Evolutionary conservation across 2,797 vertebrate species (phyloP).

Genomic region (Chiloscyllium punctatum): DNA sequence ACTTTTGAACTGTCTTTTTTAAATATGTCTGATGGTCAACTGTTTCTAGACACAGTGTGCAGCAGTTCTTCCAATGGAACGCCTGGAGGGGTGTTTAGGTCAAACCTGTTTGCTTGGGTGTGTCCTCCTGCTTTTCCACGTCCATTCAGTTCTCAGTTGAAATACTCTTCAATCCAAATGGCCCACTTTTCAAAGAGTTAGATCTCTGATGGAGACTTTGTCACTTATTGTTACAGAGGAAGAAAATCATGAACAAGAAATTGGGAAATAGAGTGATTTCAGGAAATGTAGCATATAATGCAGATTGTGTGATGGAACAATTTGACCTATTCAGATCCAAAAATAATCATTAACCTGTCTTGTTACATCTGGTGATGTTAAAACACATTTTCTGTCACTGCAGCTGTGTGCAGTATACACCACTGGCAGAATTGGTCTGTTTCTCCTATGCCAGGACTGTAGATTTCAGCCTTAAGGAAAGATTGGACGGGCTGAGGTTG

Average conservation of each 20-base stretch:
- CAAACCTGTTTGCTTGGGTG: background rate
- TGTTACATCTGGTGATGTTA: background rate
- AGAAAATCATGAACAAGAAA: background rate
- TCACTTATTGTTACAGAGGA: background rate
- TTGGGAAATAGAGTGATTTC: background rate
- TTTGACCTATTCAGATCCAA: background rate
- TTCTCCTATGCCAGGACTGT: background rate
- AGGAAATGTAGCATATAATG: background rate
- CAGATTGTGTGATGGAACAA: background rate
- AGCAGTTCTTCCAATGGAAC: background rate
- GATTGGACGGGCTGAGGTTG: background rate
- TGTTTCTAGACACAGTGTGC: background rate
- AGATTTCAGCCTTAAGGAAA: background rate
- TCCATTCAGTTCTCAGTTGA: background rate
- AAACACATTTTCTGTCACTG: background rate
- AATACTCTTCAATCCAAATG: background rate
- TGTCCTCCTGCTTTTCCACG: background rate
- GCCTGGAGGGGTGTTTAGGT: background rate
- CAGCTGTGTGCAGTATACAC: background rate
- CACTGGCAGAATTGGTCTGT: background rate
- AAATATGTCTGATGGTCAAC: background rate
- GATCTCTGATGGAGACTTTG: background rate
- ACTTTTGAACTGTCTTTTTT: background rate
- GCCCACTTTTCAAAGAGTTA: background rate
- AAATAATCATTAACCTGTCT: background rate